Base-by-base conservation (phyloP, 2,888 invertebrate genomes). In the Agrochola litura region DNA sequence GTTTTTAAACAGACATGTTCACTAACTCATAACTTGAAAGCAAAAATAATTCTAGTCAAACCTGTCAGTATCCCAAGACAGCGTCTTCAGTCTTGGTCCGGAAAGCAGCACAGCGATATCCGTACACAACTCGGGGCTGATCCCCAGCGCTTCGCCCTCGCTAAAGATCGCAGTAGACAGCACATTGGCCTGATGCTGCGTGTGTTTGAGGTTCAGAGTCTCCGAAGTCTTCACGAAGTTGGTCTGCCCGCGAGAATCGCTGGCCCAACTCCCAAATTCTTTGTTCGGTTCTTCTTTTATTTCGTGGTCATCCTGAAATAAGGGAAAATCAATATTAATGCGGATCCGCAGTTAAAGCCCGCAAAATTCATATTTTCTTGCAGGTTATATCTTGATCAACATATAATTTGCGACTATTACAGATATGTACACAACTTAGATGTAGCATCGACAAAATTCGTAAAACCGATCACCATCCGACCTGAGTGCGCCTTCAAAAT, bases 21-120 rank as follows among this genome's bases (percentile, higher is more conserved):
- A 63, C 37, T 8, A 41, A 41, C 14, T 41, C 12, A n/a, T 16
- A 25, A 58, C 25, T 30, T 46, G 19, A 61, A 25, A n/a, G 14
- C 22, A 70, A 43, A 6, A 12, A 54, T 54, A 1, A 64, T 37
- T 37, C 19, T 2, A 22, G 16, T 56, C 87, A 73, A 69, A 96
- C 96, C 96, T 94, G 76, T 96, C 93, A 93, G 98, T 95, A 74
- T 97, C 97, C 98, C 98, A 98, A 10, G 97, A 98, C 3, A 98
- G 95, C 65, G 97, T 97, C 89, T 98, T 98, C 85, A 98, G 97
- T 68, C 98, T 95, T 0, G 98, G 98, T 87, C 98, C 97, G 69
- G 98, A 97, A 25, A 98, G 93, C 76, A 98, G 97, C 10, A 98
- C 98, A 3, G 97, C 97, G 30, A 98, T 94, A 92, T 98, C 98